These are phyloP conservation scores for Plusia festucae DNA, from an alignment of 2,888 invertebrate genomes.

Conservation along the genomic window DNA sequence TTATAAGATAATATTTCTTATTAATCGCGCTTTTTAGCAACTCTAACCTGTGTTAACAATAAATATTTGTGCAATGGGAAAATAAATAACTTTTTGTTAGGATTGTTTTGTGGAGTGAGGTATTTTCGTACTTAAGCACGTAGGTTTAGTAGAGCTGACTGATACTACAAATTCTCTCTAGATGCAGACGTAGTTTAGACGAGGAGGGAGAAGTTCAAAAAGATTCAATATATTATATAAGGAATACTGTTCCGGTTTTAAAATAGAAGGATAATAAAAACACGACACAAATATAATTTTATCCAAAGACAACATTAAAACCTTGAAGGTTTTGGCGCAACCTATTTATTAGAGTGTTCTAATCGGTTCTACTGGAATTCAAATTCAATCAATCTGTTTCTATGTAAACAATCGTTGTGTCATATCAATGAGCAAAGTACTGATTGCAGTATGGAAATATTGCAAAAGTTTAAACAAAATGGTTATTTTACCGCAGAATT, in stretches of 20 bases:
- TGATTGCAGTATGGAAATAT: slow-evolving; percentile 76
- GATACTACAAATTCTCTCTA: background rate
- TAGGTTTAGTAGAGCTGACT: background rate
- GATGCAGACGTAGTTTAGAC: background rate
- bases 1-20: no score
- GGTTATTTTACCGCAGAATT: slow-evolving; percentile 83
- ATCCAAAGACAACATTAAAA: background rate
- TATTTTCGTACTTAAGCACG: slow-evolving; percentile 1
- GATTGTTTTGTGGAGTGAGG: background rate
- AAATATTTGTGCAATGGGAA: background rate
- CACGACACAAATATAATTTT: background rate
- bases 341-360: slow-evolving; percentile 25
- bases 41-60: background rate
- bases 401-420: slow-evolving; percentile 64
- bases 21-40: background rate
- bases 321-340: slow-evolving; percentile 10
- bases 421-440: slow-evolving; percentile 40
- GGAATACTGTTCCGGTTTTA: background rate
- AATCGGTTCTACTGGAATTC: slow-evolving; percentile 47
- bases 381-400: slow-evolving; percentile 51
- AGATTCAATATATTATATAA: background rate
- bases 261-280: background rate
- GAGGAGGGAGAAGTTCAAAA: background rate
- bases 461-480: slow-evolving; percentile 81
- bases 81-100: no score